Evolutionary conservation across 2,797 vertebrate genomes (phyloP).

Genomic region (Mormyrops boulengeri): DNA sequence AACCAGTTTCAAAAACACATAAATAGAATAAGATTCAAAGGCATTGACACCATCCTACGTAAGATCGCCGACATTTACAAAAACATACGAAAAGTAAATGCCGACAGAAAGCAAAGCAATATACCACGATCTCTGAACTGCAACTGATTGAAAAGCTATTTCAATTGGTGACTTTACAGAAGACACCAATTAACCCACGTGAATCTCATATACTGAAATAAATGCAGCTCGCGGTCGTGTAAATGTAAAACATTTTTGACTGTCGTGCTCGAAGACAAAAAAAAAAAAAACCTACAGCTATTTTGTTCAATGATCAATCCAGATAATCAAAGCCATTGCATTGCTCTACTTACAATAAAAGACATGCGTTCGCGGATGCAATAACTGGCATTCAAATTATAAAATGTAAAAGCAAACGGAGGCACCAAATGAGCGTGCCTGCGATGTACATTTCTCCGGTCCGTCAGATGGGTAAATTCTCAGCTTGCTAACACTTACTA

Average conservation of each 20-base stretch:
- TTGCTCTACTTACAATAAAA: slow-evolving; percentile 25
- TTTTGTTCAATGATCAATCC: neutral
- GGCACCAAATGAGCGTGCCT: slow-evolving; percentile 24
- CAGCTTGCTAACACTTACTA: slow-evolving; percentile 39
- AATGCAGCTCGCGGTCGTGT: neutral
- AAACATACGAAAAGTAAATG: neutral
- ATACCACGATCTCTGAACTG: neutral
- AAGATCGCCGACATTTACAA: neutral
- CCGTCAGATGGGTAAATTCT: slow-evolving; percentile 31
- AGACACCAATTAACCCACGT: slow-evolving; percentile 43
- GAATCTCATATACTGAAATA: slow-evolving; percentile 42
- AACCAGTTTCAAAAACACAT: neutral
- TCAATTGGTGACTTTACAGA: slow-evolving; percentile 25
- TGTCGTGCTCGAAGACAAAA: slow-evolving; percentile 6
- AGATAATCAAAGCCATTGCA: neutral
- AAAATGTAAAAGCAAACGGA: slow-evolving; percentile 34
- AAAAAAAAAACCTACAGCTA: neutral
- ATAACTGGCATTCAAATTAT: slow-evolving; percentile 36
- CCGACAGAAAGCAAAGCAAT: neutral
- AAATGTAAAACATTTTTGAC: slow-evolving; percentile 14
- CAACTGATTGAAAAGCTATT: slow-evolving; percentile 21
- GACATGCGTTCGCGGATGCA: slow-evolving; percentile 24
- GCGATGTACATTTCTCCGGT: slow-evolving; percentile 17
- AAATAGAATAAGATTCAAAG: neutral
- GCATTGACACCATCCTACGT: neutral